A percentile compares a stretch with the other conserved stretches of the same genome.
phyloP scores from a whole-genome alignment of 1,140 invertebrate genomes.

The Parapsyche elsis region DNA sequence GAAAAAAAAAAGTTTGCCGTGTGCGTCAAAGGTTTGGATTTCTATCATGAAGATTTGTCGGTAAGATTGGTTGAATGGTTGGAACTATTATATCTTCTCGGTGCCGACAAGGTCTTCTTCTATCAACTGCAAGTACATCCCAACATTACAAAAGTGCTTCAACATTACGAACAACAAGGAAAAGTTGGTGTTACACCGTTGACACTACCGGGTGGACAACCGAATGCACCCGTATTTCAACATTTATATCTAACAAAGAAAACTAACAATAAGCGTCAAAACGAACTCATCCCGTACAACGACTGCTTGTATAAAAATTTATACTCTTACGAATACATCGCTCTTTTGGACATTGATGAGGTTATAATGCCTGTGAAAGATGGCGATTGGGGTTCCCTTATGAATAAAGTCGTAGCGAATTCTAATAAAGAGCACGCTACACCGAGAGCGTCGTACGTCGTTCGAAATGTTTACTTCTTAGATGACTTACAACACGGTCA shows the following conservation, averaged over 20 bases:
- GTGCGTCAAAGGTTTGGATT: conserved; percentile 94
- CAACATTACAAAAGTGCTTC: conserved; percentile 89
- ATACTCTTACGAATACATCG: conserved; percentile 91
- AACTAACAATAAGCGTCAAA: conserved; percentile 91
- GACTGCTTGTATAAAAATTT: conserved; percentile 95
- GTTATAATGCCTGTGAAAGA: conserved; percentile 91
- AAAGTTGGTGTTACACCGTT: conserved; percentile 86
- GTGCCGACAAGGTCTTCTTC: conserved; percentile 93
- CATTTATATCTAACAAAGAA: conserved; percentile 91
- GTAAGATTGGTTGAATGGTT: conserved; percentile 95
- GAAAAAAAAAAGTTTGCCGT: conserved; percentile 88
- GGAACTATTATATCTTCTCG: conserved; percentile 85
- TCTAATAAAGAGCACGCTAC: conserved; percentile 81
- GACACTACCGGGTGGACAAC: conserved; percentile 90
- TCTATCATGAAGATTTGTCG: conserved; percentile 90
- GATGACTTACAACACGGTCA: conserved; percentile 88
- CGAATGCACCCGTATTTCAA: conserved; percentile 88
- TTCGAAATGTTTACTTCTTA: conserved; percentile 94
- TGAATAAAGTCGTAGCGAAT: conserved; percentile 79
- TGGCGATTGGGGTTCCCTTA: conserved; percentile 81
- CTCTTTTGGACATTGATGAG: conserved; percentile 92
- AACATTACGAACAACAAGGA: conserved; percentile 81
- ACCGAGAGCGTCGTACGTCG: conserved; percentile 84
- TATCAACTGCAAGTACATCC: conserved; percentile 92
- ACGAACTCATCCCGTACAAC: conserved; percentile 96